phyloP scores from a whole-genome alignment of 2,888 invertebrate genomes.

The Polia nebulosa region DNA sequence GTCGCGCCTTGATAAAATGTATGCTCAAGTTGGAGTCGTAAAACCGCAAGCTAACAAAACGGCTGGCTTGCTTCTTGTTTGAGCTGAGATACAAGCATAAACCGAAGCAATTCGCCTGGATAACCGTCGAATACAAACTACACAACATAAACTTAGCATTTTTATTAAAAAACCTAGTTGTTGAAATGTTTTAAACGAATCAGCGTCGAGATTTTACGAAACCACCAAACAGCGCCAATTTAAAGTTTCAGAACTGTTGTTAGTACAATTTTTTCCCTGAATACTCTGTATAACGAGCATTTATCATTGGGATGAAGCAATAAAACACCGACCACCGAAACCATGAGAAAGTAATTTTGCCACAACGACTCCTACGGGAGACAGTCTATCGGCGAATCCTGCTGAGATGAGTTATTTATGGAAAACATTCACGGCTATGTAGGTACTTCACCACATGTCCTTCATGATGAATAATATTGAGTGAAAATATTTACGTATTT shows the following conservation, averaged over 20 bases:
- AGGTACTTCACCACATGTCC: constrained; percentile 27
- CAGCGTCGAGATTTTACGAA: constrained; percentile 63
- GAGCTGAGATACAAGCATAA: constrained; percentile 41
- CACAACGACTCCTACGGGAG: constrained; percentile 66
- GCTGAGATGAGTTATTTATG: constrained; percentile 57
- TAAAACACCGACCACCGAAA: constrained; percentile 71
- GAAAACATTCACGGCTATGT: constrained; percentile 49
- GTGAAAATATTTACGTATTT: constrained; percentile 15
- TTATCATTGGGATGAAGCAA: constrained; percentile 71
- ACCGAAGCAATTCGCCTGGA: constrained; percentile 30
- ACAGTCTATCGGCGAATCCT: constrained; percentile 52
- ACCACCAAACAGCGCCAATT: constrained; percentile 69
- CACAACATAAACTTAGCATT: constrained; percentile 47
- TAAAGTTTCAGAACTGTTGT: constrained; percentile 74
- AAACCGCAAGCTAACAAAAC: constrained; percentile 47
- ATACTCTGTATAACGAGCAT: constrained; percentile 65
- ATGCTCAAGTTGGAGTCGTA: constrained; percentile 27
- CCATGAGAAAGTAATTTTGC: constrained; percentile 69
- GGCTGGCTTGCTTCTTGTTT: constrained; percentile 35
- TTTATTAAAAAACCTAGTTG: constrained; percentile 51
- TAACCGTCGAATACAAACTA: constrained; percentile 40
- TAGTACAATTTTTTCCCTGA: constrained; percentile 66
- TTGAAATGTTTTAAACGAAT: constrained; percentile 62
- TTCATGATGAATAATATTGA: constrained; percentile 1
- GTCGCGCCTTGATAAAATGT: constrained; percentile 36